Evolutionary conservation across 1,140 invertebrate genomes (phyloP).

Genomic region (Mesaphorura yosii): DNA sequence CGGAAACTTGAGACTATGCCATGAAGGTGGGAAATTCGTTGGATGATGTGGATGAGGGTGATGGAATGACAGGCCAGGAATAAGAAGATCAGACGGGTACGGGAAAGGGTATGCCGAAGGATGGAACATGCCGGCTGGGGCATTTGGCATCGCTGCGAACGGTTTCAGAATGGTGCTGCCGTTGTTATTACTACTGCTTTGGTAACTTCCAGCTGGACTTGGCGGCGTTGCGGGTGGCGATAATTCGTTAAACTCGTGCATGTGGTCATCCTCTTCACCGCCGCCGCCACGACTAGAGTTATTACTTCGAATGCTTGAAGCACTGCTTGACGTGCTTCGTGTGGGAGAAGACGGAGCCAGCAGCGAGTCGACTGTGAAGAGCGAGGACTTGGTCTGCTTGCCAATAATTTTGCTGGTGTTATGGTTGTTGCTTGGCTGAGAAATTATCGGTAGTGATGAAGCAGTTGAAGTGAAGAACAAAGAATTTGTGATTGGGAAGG

Average conservation of each 20-base stretch:
- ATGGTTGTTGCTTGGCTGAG: no score
- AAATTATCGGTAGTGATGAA: no score
- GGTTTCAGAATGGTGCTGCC: conserved; percentile 16
- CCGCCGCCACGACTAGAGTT: background rate
- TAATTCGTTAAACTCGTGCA: conserved; percentile 26
- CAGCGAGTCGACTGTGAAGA: conserved; percentile 31
- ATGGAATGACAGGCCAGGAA: conserved; percentile 26
- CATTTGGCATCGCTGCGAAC: conserved; percentile 4
- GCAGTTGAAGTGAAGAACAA: no score
- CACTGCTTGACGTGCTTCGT: conserved; percentile 1
- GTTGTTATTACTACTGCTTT: background rate
- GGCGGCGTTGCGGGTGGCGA: conserved; percentile 31
- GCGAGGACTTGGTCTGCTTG: conserved; percentile 22
- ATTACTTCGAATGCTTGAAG: conserved; percentile 5
- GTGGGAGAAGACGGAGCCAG: conserved; percentile 17
- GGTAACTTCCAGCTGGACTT: conserved; percentile 17
- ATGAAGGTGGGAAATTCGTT: conserved; percentile 17
- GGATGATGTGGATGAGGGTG: conserved; percentile 26
- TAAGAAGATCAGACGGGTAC: conserved; percentile 27
- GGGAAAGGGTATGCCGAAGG: conserved; percentile 24
- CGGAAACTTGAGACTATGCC: conserved; percentile 29
- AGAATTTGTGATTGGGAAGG: no score
- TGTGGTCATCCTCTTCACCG: background rate
- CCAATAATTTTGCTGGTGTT: no score
- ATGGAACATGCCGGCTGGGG: background rate